phyloP scores from a whole-genome alignment of 2,888 invertebrate genomes.

The Meiosimyza platycephala region DNA sequence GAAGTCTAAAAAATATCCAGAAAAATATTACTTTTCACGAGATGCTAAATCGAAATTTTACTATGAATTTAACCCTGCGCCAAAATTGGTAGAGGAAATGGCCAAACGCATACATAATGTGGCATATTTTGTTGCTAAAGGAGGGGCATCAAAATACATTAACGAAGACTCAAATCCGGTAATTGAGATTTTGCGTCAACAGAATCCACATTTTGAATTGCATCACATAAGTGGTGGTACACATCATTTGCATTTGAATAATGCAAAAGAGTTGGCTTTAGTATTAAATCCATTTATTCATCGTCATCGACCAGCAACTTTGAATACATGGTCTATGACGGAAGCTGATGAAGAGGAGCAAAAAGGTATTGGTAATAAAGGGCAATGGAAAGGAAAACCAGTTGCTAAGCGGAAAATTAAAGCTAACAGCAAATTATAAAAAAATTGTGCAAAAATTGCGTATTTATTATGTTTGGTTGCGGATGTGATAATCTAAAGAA shows the following conservation, averaged over 20 bases:
- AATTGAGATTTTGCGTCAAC: slow-evolving; percentile 70
- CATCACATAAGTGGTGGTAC: slow-evolving; percentile 71
- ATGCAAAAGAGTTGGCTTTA: slow-evolving; percentile 71
- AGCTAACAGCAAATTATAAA: too few species aligned
- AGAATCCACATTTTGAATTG: slow-evolving; percentile 70
- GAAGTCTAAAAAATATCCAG: slow-evolving; percentile 68
- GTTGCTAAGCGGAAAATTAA: too few species aligned
- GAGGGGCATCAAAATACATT: slow-evolving; percentile 68
- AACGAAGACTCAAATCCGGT: slow-evolving; percentile 68
- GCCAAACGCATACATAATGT: slow-evolving; percentile 69
- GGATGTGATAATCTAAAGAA: too few species aligned
- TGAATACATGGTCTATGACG: slow-evolving; percentile 29
- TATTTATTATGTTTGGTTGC: too few species aligned
- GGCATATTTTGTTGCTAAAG: slow-evolving; percentile 74
- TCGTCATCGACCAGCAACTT: slow-evolving; percentile 46
- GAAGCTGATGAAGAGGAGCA: background rate
- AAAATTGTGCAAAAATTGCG: too few species aligned
- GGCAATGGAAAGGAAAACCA: too few species aligned
- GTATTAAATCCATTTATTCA: slow-evolving; percentile 70
- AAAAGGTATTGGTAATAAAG: too few species aligned
- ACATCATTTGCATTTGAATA: slow-evolving; percentile 78
- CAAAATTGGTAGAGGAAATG: slow-evolving; percentile 68
- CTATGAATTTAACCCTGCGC: slow-evolving; percentile 24
- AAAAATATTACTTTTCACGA: slow-evolving; percentile 68
- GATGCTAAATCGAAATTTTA: slow-evolving; percentile 44